Evolutionary conservation across 2,888 invertebrate species (phyloP).

Genomic region (Chrysina gloriosa): DNA sequence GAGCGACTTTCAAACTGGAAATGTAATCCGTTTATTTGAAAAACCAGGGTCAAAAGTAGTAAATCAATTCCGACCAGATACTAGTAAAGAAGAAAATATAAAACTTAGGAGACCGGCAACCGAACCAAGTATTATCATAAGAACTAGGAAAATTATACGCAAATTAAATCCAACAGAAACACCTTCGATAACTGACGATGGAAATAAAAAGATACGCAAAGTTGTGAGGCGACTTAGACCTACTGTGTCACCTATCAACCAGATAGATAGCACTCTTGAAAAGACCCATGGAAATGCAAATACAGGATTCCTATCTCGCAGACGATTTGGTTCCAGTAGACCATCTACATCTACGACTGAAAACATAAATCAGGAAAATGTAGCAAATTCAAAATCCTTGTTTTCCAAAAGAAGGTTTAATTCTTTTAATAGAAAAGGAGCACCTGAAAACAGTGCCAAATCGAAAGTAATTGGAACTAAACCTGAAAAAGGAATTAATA

Average conservation of each 20-base stretch:
- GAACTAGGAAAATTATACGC: slow-evolving; percentile 60
- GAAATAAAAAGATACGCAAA: slow-evolving; percentile 39
- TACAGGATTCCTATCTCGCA: not conserved
- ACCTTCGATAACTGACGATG: not conserved
- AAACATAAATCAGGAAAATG: not conserved
- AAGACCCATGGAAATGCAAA: slow-evolving; percentile 1
- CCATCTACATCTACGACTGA: slow-evolving; percentile 8
- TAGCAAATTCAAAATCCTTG: slow-evolving; percentile 13
- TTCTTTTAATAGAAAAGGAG: slow-evolving; percentile 13
- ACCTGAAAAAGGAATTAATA: slow-evolving; percentile 30
- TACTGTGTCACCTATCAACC: slow-evolving; percentile 26
- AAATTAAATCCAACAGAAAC: slow-evolving; percentile 55
- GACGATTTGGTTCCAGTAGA: slow-evolving; percentile 26
- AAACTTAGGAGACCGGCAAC: slow-evolving; percentile 40
- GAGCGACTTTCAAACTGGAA: slow-evolving; percentile 49
- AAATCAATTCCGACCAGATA: too few species aligned
- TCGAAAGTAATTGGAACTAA: slow-evolving; percentile 7
- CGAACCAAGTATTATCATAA: slow-evolving; percentile 54
- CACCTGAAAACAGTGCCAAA: slow-evolving; percentile 5
- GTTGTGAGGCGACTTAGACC: slow-evolving; percentile 46
- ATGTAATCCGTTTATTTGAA: slow-evolving; percentile 45
- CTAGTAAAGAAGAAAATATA: slow-evolving; percentile 30
- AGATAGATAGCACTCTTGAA: slow-evolving; percentile 2
- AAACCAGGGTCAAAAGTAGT: slow-evolving; percentile 34
- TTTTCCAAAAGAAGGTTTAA: slow-evolving; percentile 25